Percentiles rank a stretch among this genome's conserved stretches.
Evolutionary conservation across 2,113 vertebrate species (phyloP).

Genomic region (Puffinus mauretanicus): DNA sequence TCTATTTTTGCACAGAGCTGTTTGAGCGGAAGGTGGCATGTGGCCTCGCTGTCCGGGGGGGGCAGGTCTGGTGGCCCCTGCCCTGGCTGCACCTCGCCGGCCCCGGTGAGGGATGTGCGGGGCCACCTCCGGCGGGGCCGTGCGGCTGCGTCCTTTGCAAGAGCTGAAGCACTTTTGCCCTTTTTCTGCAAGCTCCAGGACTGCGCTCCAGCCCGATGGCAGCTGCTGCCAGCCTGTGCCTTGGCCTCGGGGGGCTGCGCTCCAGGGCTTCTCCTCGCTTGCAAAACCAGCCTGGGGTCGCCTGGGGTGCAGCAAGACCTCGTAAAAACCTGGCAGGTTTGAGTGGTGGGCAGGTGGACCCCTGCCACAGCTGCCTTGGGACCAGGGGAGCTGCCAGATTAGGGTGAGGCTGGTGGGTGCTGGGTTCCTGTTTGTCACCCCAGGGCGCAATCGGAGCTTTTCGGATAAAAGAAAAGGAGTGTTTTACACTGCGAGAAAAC

Average conservation of each 20-base stretch:
- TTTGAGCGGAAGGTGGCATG: neutral
- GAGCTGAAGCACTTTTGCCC: neutral
- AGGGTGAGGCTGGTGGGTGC: neutral
- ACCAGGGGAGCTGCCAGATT: neutral
- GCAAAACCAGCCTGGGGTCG: neutral
- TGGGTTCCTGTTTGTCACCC: neutral
- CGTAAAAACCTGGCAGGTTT: fast-evolving
- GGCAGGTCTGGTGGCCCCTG: neutral
- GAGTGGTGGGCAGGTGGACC: too few species aligned
- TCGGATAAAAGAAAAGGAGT: neutral
- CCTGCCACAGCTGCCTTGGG: neutral
- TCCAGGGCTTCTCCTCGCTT: neutral
- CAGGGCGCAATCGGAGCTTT: fast-evolving
- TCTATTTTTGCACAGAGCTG: fast-evolving
- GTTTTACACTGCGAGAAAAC: neutral
- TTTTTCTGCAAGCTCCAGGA: neutral
- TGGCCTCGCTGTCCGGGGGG: fast-evolving
- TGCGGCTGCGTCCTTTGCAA: neutral
- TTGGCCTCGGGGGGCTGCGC: neutral
- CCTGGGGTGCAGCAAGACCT: fast-evolving
- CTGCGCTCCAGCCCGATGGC: neutral
- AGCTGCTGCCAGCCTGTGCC: neutral
- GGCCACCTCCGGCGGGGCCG: neutral
- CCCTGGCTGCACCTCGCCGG: neutral
- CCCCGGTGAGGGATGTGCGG: neutral